phyloP scores from a whole-genome alignment of 2,888 invertebrate genomes.

The Brassicogethes aeneus region DNA sequence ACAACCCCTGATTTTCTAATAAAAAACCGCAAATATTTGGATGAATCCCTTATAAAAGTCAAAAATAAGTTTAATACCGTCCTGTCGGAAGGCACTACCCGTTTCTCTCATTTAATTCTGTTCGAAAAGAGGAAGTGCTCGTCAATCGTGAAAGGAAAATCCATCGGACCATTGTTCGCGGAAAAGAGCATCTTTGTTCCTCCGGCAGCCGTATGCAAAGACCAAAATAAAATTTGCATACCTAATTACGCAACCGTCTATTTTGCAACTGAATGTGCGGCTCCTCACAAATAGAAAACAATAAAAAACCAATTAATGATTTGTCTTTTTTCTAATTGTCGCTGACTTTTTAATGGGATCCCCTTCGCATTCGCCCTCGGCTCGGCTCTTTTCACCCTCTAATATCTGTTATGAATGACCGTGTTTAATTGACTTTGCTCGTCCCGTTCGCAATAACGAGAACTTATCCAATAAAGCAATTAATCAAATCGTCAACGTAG shows the following conservation, averaged over 20 bases:
- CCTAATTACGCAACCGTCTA: slow-evolving; percentile 28
- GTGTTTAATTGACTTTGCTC: no score
- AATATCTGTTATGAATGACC: no score
- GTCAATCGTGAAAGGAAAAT: slow-evolving; percentile 19
- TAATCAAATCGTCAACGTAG: no score
- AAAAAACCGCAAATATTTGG: no score
- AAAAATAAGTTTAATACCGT: no score
- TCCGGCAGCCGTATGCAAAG: slow-evolving; percentile 27
- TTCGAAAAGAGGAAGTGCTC: slow-evolving; percentile 19
- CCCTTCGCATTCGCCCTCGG: no score
- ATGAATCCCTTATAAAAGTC: no score
- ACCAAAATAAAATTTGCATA: slow-evolving; percentile 35
- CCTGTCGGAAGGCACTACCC: no score
- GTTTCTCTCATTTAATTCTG: background rate
- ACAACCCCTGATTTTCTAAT: no score
- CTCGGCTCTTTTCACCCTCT: no score
- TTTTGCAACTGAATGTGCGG: slow-evolving; percentile 16
- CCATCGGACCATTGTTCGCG: background rate
- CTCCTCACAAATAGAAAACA: slow-evolving; percentile 13
- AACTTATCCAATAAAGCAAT: no score
- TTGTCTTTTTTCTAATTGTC: slow-evolving; percentile 22
- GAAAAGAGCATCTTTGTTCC: slow-evolving; percentile 26
- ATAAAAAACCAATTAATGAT: slow-evolving; percentile 22
- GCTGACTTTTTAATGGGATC: slow-evolving; percentile 14
- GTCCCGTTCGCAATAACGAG: no score